These are phyloP conservation scores for Channallabes apus DNA, from an alignment of 2,797 vertebrate species.

Conservation along the genomic window DNA sequence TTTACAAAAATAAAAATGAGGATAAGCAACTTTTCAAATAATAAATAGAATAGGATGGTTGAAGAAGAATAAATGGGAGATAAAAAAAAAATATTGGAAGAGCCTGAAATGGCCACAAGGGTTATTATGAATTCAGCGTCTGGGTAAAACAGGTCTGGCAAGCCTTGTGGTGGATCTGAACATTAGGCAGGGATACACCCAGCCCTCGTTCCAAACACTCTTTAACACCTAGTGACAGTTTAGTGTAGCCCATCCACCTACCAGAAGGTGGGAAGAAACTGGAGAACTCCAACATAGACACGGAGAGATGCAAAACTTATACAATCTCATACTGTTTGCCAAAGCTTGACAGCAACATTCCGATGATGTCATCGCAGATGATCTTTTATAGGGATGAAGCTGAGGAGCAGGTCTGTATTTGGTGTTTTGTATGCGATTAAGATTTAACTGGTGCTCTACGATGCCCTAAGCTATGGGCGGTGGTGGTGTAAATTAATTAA, in stretches of 20 bases:
- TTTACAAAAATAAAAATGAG: too few relatives aligned
- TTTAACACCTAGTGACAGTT: not conserved
- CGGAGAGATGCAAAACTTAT: not conserved
- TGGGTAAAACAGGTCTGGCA: too few relatives aligned
- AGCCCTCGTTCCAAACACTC: not conserved
- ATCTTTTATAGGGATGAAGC: not conserved
- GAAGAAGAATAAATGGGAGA: not conserved
- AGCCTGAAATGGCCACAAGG: not conserved
- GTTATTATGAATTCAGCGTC: not conserved
- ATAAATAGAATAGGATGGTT: not conserved
- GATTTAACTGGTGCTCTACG: not conserved
- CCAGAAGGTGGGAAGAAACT: not conserved
- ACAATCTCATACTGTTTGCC: not conserved
- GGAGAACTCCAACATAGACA: not conserved
- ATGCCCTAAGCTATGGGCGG: not conserved
- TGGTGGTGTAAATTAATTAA: conserved; percentile 8
- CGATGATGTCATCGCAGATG: not conserved
- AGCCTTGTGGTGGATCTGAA: not conserved
- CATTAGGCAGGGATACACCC: not conserved
- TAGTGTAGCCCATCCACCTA: not conserved
- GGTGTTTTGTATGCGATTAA: not conserved
- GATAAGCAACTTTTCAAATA: not conserved
- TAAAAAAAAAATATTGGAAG: not conserved
- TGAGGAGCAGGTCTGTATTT: not conserved
- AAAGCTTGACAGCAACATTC: not conserved